Evolutionary conservation across 2,113 vertebrate genomes (phyloP), one percentile per base, ranked within the genome.

Genomic region (Zosterops hypoxanthus): DNA sequence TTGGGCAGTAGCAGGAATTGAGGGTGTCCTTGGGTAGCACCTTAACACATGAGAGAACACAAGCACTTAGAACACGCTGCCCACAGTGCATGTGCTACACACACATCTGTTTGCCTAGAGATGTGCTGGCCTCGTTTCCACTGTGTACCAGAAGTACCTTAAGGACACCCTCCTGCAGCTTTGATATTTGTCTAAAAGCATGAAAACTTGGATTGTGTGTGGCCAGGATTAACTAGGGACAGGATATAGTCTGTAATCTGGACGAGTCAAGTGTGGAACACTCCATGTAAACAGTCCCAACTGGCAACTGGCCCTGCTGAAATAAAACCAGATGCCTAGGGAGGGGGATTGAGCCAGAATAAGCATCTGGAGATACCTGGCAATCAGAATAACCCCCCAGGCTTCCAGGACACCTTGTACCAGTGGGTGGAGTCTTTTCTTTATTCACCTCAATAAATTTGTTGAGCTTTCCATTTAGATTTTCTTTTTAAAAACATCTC

Each of bases 241-340:
- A 92, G 90, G 95, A 95, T 96, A 94, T 56, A 86, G 90, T 75
- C 88, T 82, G 88, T 95, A 95, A 94, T 93, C 95, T 96, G 90
- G 82, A 78, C 71, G 82, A 90, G 88, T 71, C 1, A 5, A 91
- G 56, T 71, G 56, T 93, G 80, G 91, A 97, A 93, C 80, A 18
- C 86, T 81, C 47, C 5, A 0, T 88, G 72, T 86, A 95, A 95
- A 94, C 86, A 94, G 76, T 78, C 92, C 60, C 76, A 90, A 59
- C 72, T 97, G 95, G 94, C 95, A 93, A 33, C 41, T 65, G 82
- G 76, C 91, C 91, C 69, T 59, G 69, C 86, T 88, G 83, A 95
- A 96, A 90, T 70, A 77, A 88, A 97, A 97, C 9, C 94, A 96
- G 91, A 93, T 93, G 92, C 72, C 69, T 88, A 34, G 59, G 85